These are phyloP conservation scores for Chanos chanos DNA, from an alignment of 2,797 vertebrate species.

Conservation along the genomic window DNA sequence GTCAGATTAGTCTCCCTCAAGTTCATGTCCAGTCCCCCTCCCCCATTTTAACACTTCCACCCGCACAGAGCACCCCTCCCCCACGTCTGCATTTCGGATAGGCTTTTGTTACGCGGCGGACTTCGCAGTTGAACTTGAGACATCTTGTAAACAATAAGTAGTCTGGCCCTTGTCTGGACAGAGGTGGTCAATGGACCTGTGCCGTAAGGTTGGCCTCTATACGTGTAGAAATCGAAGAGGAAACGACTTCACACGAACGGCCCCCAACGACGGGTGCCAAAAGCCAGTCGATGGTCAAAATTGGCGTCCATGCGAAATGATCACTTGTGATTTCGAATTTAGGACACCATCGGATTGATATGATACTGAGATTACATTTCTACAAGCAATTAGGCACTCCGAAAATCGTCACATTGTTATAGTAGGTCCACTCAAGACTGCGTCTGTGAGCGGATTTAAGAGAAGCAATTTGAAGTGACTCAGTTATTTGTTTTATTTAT, in stretches of 20 bases:
- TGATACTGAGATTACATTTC: background rate
- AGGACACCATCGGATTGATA: background rate
- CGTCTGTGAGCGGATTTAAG: too few species aligned
- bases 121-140: slow-evolving; percentile 78
- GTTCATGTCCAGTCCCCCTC: slow-evolving; percentile 67
- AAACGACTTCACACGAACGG: slow-evolving; percentile 51
- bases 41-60: slow-evolving; percentile 22
- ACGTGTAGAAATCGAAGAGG: slow-evolving; percentile 46
- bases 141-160: slow-evolving; percentile 76
- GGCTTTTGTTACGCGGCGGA: slow-evolving; percentile 70
- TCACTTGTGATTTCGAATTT: slow-evolving; percentile 1
- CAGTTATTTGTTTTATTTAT: too few species aligned
- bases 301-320: slow-evolving; percentile 3
- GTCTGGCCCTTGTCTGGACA: slow-evolving; percentile 75
- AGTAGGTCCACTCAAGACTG: too few species aligned
- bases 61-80: slow-evolving; percentile 41
- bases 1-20: slow-evolving; percentile 55
- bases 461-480: too few species aligned
- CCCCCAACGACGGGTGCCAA: slow-evolving; percentile 46
- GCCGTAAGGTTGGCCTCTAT: slow-evolving; percentile 22
- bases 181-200: slow-evolving; percentile 41
- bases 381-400: background rate
- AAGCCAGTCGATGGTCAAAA: slow-evolving; percentile 12
- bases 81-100: slow-evolving; percentile 60
- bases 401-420: too few species aligned